These are phyloP conservation scores for Tragelaphus scriptus DNA, from an alignment of 2,113 vertebrate species.

Conservation along the genomic window DNA sequence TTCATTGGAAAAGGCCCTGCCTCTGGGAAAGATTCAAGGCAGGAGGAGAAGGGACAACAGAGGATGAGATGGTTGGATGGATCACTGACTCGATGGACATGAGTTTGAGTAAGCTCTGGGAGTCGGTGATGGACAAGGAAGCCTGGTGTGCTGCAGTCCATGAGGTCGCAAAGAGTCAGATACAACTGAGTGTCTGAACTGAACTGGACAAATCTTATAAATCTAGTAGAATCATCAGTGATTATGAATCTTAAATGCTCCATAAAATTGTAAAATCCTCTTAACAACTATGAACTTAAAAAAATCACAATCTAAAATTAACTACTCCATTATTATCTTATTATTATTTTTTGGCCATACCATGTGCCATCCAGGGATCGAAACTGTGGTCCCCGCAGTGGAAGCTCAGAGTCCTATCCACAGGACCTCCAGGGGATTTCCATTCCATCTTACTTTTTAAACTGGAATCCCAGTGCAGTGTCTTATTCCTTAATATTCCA, in stretches of 20 bases:
- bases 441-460: not conserved
- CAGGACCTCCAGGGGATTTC: not conserved
- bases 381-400: not conserved
- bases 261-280: conserved; percentile 17
- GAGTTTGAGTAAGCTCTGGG: not conserved
- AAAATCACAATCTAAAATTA: not conserved
- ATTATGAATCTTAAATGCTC: not conserved
- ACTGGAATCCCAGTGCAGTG: not conserved
- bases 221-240: not conserved
- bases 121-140: not conserved
- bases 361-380: fast-evolving
- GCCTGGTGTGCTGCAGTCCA: fast-evolving
- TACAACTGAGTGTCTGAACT: not conserved
- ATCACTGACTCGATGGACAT: not conserved
- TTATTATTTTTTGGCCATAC: not conserved
- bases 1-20: not conserved
- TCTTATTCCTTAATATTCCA: not conserved
- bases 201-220: not conserved
- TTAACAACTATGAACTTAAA: not conserved
- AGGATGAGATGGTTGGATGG: not conserved
- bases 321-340: not conserved
- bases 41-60: not conserved
- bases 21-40: not conserved
- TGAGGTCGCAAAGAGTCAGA: fast-evolving
- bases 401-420: not conserved